These are phyloP conservation scores for Apis mellifera DNA, from an alignment of 1,140 invertebrate species.

Conservation along the genomic window Amel_HAv3.1 CM009933.2:3917501-3918000, in stretches of 20 bases:
- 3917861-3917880: neutral
- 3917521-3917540: slow-evolving; percentile 27
- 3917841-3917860: neutral
- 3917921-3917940: too few relatives aligned
- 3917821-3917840: neutral
- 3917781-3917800: slow-evolving; percentile 44
- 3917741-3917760: slow-evolving; percentile 68
- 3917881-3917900: too few relatives aligned
- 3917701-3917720: slow-evolving; percentile 59
- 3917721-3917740: slow-evolving; percentile 50
- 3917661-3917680: slow-evolving; percentile 81
- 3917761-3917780: slow-evolving; percentile 65
- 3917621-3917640: slow-evolving; percentile 79
- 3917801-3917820: slow-evolving; percentile 25
- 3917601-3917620: slow-evolving; percentile 80
- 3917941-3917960: too few relatives aligned
- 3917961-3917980: too few relatives aligned
- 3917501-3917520: slow-evolving; percentile 51
- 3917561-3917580: slow-evolving; percentile 24
- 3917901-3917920: too few relatives aligned
- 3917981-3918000: too few relatives aligned
- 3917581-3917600: slow-evolving; percentile 74
- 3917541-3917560: slow-evolving; percentile 54
- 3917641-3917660: slow-evolving; percentile 83
- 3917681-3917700: slow-evolving; percentile 40